Evolutionary conservation across 2,888 invertebrate genomes (phyloP).

Genomic region (Vannuccia rotundouncinata): DNA sequence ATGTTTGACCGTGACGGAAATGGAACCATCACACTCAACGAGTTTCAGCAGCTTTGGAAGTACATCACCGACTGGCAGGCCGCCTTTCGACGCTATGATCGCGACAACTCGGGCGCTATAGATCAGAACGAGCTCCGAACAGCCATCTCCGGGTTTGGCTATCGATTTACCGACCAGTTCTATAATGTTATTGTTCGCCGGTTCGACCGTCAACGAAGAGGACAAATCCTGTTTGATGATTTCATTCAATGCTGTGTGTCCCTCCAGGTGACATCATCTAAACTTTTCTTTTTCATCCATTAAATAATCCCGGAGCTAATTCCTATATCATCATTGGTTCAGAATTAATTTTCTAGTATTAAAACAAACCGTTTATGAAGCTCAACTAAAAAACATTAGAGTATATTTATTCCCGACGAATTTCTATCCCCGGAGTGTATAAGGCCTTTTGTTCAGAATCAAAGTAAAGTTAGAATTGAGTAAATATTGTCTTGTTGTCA

Average conservation of each 20-base stretch:
- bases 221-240: constrained; percentile 90
- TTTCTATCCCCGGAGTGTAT: no score
- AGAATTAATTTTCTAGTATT: no score
- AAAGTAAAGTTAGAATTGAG: no score
- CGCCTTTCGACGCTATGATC: constrained; percentile 86
- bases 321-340: no score
- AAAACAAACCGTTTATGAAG: no score
- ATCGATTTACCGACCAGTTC: constrained; percentile 70
- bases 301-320: no score
- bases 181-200: constrained; percentile 75
- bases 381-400: no score
- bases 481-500: no score
- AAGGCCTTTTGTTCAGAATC: no score
- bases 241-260: constrained; percentile 93
- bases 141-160: constrained; percentile 79
- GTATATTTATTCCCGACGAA: no score
- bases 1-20: constrained; percentile 85
- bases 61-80: constrained; percentile 96
- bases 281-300: no score
- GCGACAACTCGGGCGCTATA: constrained; percentile 79
- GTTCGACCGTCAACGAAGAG: constrained; percentile 81
- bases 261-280: no score
- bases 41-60: constrained; percentile 92
- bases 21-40: constrained; percentile 84
- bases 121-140: constrained; percentile 80